Evolutionary conservation across 1,140 invertebrate species (phyloP).

Genomic region (Tigriopus japonicus): DNA sequence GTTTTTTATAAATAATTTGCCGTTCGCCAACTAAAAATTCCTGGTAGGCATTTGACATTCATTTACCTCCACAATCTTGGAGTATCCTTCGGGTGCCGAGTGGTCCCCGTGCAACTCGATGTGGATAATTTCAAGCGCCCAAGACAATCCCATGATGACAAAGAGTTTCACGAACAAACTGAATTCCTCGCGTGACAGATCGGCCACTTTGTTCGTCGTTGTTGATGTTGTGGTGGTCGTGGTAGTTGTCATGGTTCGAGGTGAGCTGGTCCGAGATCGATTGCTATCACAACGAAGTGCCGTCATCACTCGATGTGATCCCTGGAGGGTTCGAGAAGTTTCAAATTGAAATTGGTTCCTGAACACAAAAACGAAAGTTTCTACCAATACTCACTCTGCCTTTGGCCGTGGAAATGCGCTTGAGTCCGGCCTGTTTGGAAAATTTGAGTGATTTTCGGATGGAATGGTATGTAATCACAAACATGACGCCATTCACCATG

Average conservation of each 20-base stretch:
- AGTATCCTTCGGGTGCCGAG: neutral
- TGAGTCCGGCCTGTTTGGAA: conserved; percentile 9
- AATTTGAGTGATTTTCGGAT: neutral
- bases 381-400: neutral
- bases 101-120: conserved; percentile 6
- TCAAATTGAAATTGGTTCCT: too few species aligned
- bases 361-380: neutral
- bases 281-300: too few species aligned
- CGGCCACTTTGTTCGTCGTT: too few species aligned
- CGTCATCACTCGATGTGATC: too few species aligned
- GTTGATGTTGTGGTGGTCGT: too few species aligned
- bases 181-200: neutral
- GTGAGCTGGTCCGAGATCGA: too few species aligned
- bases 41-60: too few species aligned
- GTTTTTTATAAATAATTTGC: too few species aligned
- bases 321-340: too few species aligned
- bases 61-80: too few species aligned
- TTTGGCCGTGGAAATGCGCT: neutral
- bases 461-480: neutral
- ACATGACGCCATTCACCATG: conserved; percentile 3
- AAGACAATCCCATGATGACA: conserved; percentile 8
- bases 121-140: neutral
- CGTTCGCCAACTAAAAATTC: too few species aligned
- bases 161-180: conserved; percentile 3
- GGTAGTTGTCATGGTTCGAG: too few species aligned